These are phyloP conservation scores for Eristalis pertinax DNA, from an alignment of 2,888 invertebrate species.

Conservation along the genomic window DNA sequence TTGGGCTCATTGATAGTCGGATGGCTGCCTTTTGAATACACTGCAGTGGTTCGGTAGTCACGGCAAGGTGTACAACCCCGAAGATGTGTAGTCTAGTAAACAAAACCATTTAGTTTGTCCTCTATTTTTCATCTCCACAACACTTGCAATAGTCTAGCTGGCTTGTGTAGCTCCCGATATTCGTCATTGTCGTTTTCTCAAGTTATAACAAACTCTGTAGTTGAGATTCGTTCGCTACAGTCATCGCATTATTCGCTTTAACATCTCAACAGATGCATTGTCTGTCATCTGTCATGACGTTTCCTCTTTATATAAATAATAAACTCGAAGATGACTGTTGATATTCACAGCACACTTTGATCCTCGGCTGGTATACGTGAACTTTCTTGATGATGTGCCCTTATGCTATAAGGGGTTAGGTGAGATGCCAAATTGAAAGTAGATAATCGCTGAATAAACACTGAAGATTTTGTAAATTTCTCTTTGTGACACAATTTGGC, in stretches of 20 bases:
- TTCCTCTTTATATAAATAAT: background rate
- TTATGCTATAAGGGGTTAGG: background rate
- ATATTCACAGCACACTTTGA: background rate
- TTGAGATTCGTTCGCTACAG: background rate
- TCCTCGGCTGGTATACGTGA: background rate
- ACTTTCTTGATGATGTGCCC: background rate
- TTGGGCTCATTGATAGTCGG: too few species aligned
- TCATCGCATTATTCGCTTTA: too few species aligned
- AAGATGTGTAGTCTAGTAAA: too few species aligned
- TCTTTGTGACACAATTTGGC: background rate
- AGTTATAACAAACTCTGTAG: background rate
- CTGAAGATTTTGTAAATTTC: background rate
- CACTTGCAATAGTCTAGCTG: too few species aligned
- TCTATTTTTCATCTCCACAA: too few species aligned
- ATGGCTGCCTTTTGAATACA: too few species aligned
- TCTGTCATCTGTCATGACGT: background rate
- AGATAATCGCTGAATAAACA: background rate
- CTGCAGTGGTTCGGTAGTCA: too few species aligned
- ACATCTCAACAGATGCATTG: background rate
- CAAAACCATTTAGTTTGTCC: too few species aligned
- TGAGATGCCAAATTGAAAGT: background rate
- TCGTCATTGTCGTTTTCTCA: background rate
- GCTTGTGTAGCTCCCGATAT: too few species aligned
- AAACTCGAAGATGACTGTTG: background rate
- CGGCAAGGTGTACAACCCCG: too few species aligned